Percentiles rank a stretch among this genome's conserved stretches.
Conservation (phyloP, 2,888 invertebrate species). For the Chloroclysta siterata region DNA sequence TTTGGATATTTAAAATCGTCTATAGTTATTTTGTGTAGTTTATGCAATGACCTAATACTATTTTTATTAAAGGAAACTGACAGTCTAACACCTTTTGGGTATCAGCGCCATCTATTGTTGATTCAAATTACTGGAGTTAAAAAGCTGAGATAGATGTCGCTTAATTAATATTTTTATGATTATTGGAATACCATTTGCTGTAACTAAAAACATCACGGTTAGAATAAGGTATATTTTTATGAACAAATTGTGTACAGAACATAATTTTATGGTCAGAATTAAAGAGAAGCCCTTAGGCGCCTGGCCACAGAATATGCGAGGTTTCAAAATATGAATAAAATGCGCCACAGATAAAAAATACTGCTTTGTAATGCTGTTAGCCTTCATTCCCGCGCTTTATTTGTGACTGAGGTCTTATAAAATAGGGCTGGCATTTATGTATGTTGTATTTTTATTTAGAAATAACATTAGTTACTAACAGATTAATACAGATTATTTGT, state of each 20-base stretch:
- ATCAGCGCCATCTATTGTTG: constrained; percentile 2
- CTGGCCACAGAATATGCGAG: not conserved
- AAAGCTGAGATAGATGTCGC: constrained; percentile 1
- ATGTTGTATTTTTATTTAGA: constrained; percentile 14
- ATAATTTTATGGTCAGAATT: constrained; percentile 5
- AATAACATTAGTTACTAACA: too few relatives aligned
- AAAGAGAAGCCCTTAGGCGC: not conserved
- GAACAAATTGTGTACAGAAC: constrained; percentile 11
- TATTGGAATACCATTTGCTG: constrained; percentile 5
- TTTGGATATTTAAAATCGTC: too few relatives aligned
- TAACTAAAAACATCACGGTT: constrained; percentile 16
- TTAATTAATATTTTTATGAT: not conserved
- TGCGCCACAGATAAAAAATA: not conserved
- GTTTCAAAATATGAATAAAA: not conserved
- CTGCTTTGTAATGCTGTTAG: not conserved
- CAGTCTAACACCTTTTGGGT: not conserved
- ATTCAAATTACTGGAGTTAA: not conserved
- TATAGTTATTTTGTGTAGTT: too few relatives aligned
- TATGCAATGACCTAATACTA: too few relatives aligned
- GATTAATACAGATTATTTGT: not conserved
- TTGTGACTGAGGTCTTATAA: constrained; percentile 7
- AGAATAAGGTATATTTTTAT: constrained; percentile 17
- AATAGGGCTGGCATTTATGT: constrained; percentile 19
- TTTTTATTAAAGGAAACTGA: too few relatives aligned
- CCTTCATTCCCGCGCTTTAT: not conserved